Base-by-base conservation (phyloP, 2,797 vertebrate genomes). In the Tachyglossus aculeatus region DNA sequence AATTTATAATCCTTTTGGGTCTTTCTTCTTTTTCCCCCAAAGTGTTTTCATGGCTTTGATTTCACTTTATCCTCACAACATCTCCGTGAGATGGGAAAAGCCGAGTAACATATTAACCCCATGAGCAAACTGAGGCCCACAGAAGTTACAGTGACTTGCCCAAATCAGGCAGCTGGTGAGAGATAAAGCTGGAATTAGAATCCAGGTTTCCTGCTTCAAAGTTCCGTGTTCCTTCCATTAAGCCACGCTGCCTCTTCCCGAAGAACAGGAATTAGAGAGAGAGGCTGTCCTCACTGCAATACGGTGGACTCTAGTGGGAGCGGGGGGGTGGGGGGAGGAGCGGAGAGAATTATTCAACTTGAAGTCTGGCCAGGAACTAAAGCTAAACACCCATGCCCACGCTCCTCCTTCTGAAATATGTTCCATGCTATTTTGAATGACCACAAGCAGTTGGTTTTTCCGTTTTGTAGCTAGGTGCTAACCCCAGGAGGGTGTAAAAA, bases 351-450 rank as follows among this genome's bases (percentile, higher is more conserved):
- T 67, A 55, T 44, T 12, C 29, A 47, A 41, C 10, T 55, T 70
- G 53, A 78, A 80, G 62, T 72, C 40, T 71, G n/a, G 31, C 24
- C 37, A 56, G 50, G 48, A 74, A 51, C 48, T 22, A 50, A 2
- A 32, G 29, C 52, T 22, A 60, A 5, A 69, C 32, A 51, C 21
- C 50, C 10, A 51, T 25, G 25, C 38, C 70, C 16, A 60, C 21
- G n/a, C 18, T 18, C 25, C 24, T 59, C 45, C 18, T 22, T 48
- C 21, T 24, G n/a, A 24, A 73, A 39, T 63, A 67, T 66, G 37
- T 66, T 71, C 38, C 48, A 19, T 78, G 29, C 47, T 69, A 52
- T 76, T 78, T 71, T 64, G 71, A 73, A 41, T 66, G 31, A 1
- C 32, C 40, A 22, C 3, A 2, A 56, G 27, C 2, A 58, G 33